A percentile compares a stretch with the other conserved stretches of the same genome.
Conservation (phyloP, 2,113 vertebrate species). For the Polypterus senegalus region DNA sequence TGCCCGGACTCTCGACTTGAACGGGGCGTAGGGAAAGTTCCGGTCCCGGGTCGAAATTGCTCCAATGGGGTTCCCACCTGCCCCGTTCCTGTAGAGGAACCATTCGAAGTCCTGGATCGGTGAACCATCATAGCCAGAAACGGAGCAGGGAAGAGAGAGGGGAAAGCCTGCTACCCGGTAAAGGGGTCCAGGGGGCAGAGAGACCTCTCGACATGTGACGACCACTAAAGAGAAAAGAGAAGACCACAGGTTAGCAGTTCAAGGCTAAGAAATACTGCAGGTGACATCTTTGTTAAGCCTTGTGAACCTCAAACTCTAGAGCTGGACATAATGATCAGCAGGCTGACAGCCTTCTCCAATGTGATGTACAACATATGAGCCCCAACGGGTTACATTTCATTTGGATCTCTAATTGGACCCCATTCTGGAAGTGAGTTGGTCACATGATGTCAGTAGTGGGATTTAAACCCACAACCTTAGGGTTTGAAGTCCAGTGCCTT, state of each 20-base stretch:
- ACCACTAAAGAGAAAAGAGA: conserved; percentile 22
- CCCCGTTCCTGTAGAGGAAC: conserved; percentile 55
- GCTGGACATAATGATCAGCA: neutral
- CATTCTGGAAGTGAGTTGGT: too few relatives aligned
- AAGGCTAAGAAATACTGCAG: neutral
- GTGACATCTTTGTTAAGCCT: neutral
- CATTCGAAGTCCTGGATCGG: conserved; percentile 72
- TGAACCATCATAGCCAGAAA: conserved; percentile 59
- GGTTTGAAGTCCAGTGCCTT: too few relatives aligned
- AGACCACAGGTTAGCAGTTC: neutral
- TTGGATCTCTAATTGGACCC: too few relatives aligned
- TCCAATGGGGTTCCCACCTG: conserved; percentile 43
- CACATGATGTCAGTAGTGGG: too few relatives aligned
- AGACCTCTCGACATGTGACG: conserved; percentile 53
- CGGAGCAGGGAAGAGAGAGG: conserved; percentile 58
- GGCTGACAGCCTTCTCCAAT: too few relatives aligned
- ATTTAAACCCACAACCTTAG: too few relatives aligned
- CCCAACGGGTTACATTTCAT: too few relatives aligned
- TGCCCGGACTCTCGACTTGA: conserved; percentile 40
- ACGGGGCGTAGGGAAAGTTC: conserved; percentile 55
- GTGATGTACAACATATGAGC: too few relatives aligned
- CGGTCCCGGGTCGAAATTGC: conserved; percentile 64
- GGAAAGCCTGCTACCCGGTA: conserved; percentile 65
- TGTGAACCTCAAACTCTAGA: neutral
- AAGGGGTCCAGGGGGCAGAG: conserved; percentile 56